Evolutionary conservation across 1,140 invertebrate genomes (phyloP), one percentile per base, ranked within the genome.

Genomic region (Panagrolaimus sp.): DNA sequence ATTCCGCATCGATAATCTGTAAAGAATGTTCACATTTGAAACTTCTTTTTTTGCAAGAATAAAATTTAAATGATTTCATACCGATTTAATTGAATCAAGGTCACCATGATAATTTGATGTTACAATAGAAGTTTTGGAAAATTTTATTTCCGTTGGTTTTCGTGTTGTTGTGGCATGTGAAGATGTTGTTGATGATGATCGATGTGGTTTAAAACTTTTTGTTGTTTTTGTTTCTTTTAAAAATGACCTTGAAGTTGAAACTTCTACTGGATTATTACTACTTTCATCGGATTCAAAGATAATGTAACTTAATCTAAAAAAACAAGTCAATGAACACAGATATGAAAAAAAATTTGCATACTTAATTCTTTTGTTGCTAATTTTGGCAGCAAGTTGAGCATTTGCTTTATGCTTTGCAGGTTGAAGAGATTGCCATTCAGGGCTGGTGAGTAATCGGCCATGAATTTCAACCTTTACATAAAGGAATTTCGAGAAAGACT

Each of bases 1-100:
- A 28, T 26, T 26, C 52, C 12, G 52, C 52, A 58, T 58, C 52
- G 21, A 28, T 58, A 58, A 58, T 58, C 52, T 58, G 52, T 10
- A 58, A 58, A 28, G 5, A 26, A 48, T 5, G 47, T 26, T 58
- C 4, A 17, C 14, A 24, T 21, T 58, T 58, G 1, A 58, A 58
- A 52, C n/a, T n/a, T n/a, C n/a, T n/a, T n/a, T 38, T 38, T 38
- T 38, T 38, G 7, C 32, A 38, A 38, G 7, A 38, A 38, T n/a
- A n/a, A n/a, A n/a, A n/a, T n/a, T 38, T 38, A 38, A 38, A 38
- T 38, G 32, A 7, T 38, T 4, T 38, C 32, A 38, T 38, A 38
- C 32, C 32, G 32, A 38, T 38, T 38, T 38, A 38, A 38, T 38
- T 38, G 32, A 38, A 38, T 38, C 32, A 38, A 38, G 32, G 32